Evolutionary conservation across 2,113 vertebrate genomes (phyloP), one percentile per base, ranked within the genome.

Genomic region (Nanorana parkeri): DNA sequence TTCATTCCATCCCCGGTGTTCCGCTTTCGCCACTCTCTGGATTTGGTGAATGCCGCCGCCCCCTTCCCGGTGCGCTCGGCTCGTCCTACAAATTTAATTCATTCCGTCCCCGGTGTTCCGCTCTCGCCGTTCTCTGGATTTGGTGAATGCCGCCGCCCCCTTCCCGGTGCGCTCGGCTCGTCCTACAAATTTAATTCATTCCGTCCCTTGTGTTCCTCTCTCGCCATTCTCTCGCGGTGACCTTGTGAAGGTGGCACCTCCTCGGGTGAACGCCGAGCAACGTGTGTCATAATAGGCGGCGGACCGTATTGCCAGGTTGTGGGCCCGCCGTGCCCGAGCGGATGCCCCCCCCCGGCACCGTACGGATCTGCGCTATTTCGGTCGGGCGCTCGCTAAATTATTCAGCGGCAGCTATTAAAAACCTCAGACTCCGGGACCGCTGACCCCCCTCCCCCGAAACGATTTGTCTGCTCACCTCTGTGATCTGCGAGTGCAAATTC

Each of bases 361-460:
- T 63, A 24, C 58, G 47, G 58, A 61, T 20, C 56, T 73, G 15
- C 0, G 68, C 79, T 81, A 73, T 81, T 81, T 73, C 26, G 16
- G 56, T 54, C 66, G 51, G n/a, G 67, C 17, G 20, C 41, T 20
- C 64, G 41, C 32, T 81, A 64, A 81, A 81, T 81, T 81, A 81
- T 81, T 81, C 29, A 81, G 52, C 51, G 56, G 52, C 36, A 73
- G 28, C 67, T 71, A 71, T 80, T 71, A 80, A 63, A 80, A 80
- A 80, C 56, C 67, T 80, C 78, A 69, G 28, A 20, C 60, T 16
- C 64, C 61, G 36, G 67, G 68, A 58, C 55, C 32, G 32, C 23
- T 20, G 51, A 32, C 72, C 60, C 56, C 67, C 72, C 67, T 20
- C 65, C 55, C 54, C 78, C n/a, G 60, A 29, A 80, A 69, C 21